Base-by-base conservation (phyloP, 2,797 vertebrate species). In the Geotrypetes seraphini region DNA sequence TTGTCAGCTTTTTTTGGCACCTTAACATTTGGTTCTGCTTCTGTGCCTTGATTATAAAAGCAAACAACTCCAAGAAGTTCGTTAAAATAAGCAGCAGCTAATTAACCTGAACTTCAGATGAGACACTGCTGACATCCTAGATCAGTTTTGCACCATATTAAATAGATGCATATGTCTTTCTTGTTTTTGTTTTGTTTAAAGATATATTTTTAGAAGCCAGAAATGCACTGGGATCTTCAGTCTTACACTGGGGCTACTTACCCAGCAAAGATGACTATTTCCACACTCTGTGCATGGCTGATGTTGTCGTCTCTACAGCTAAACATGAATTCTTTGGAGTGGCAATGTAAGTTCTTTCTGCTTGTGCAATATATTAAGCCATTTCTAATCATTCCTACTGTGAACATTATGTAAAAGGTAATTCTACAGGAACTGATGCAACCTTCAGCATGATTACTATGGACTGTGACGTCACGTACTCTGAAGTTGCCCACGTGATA, bases 1-100 rank as follows among this genome's bases (percentile, higher is more conserved):
- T 91, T 94, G 91, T 97, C 92, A 97, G 92, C 91, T 94, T 93
- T 93, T 87, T 96, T 93, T 93, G 89, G 91, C 89, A 92, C 91
- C 90, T 94, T 91, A 86, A 89, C 91, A 92, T 90, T 91, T 87
- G 90, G 90, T 97, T 97, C 91, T 96, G 92, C 90, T 89, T 82
- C 90, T 94, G 87, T 84, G 92, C 88, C 89, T 95, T 95, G 93
- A 98, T 97, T 95, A 96, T 96, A 96, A 94, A 96, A 96, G 92
- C 91, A 96, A 97, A 97, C 88, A 97, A 94, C 90, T 86, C 89
- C 84, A 87, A 87, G 88, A 86, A 96, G 88, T 97, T 96, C 93
- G 93, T 96, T 94, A 96, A 92, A 92, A 93, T 92, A 94, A 96
- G 90, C 91, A 86, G 86, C 79, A 90, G 90, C 95, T 97, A 97